Conservation (phyloP, 1,140 invertebrate genomes). For the Drosophila sturtevanti region DNA sequence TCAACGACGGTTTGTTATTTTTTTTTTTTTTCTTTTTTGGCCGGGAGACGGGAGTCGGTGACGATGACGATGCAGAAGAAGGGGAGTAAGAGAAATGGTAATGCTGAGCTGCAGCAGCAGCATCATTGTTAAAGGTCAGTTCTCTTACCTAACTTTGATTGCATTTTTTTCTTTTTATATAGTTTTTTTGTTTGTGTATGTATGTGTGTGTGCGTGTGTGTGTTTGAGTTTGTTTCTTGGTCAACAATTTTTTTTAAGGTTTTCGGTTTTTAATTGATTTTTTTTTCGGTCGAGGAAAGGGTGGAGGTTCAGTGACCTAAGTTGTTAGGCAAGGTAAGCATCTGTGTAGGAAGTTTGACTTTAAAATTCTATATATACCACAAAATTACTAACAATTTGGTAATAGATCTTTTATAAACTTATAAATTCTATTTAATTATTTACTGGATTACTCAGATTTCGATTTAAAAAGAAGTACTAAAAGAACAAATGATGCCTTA, state of each 20-base stretch:
- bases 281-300: conserved; percentile 28
- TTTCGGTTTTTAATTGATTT: conserved; percentile 15
- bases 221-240: conserved; percentile 25
- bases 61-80: not conserved
- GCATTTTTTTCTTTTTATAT: conserved; percentile 52
- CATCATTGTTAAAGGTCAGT: conserved; percentile 79
- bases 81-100: conserved; percentile 19
- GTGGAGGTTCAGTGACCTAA: conserved; percentile 24
- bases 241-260: conserved; percentile 28
- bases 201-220: conserved; percentile 31
- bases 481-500: too few relatives aligned
- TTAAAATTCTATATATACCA: too few relatives aligned
- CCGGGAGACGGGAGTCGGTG: not conserved
- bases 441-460: too few relatives aligned
- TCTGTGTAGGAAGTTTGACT: not conserved
- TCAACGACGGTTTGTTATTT: too few relatives aligned
- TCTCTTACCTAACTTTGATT: conserved; percentile 79
- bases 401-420: too few relatives aligned
- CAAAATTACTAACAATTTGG: too few relatives aligned
- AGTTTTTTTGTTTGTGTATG: conserved; percentile 28
- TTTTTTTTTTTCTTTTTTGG: not conserved
- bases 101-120: conserved; percentile 8
- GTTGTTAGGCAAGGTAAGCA: conserved; percentile 21
- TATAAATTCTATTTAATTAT: too few relatives aligned
- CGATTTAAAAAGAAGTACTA: too few relatives aligned